Evolutionary conservation across 2,797 vertebrate genomes (phyloP).

Genomic region (Epinephelus awoara): DNA sequence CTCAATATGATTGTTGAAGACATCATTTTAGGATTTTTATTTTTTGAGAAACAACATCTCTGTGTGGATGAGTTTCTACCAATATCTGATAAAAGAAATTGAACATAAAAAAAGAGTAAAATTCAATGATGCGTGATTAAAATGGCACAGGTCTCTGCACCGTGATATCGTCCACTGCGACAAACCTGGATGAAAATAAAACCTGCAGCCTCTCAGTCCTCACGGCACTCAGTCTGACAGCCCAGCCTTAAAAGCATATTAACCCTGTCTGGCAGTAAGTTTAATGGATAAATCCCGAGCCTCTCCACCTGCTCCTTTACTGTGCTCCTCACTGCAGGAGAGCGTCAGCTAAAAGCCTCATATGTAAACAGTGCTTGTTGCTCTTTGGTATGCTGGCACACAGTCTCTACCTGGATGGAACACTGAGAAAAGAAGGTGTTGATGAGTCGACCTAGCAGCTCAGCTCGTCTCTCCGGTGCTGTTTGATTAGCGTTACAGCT

Average conservation of each 20-base stretch:
- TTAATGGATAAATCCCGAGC: slow-evolving; percentile 49
- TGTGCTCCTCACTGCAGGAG: slow-evolving; percentile 32
- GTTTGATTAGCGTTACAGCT: slow-evolving; percentile 56
- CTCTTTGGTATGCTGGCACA: slow-evolving; percentile 25
- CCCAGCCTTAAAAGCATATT: slow-evolving; percentile 47
- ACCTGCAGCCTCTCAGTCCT: slow-evolving; percentile 5
- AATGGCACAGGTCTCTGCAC: neutral
- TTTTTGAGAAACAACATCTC: too few species aligned
- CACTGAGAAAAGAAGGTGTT: slow-evolving; percentile 47
- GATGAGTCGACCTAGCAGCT: slow-evolving; percentile 52
- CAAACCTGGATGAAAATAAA: neutral
- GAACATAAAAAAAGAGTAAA: neutral
- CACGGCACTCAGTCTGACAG: slow-evolving; percentile 1
- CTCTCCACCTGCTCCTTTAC: slow-evolving; percentile 51
- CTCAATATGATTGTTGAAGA: too few species aligned
- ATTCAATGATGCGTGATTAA: neutral
- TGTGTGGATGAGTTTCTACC: too few species aligned
- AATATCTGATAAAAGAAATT: neutral
- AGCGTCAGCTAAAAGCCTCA: slow-evolving; percentile 41
- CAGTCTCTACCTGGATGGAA: slow-evolving; percentile 36
- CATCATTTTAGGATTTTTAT: too few species aligned
- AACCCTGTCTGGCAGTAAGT: slow-evolving; percentile 39
- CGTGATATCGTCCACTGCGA: neutral
- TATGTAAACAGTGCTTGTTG: slow-evolving; percentile 25
- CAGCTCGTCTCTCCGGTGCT: slow-evolving; percentile 22